Percentiles rank a stretch among this genome's conserved stretches.
phyloP scores from a whole-genome alignment of 2,797 vertebrate species.

The Liasis olivaceus region DNA sequence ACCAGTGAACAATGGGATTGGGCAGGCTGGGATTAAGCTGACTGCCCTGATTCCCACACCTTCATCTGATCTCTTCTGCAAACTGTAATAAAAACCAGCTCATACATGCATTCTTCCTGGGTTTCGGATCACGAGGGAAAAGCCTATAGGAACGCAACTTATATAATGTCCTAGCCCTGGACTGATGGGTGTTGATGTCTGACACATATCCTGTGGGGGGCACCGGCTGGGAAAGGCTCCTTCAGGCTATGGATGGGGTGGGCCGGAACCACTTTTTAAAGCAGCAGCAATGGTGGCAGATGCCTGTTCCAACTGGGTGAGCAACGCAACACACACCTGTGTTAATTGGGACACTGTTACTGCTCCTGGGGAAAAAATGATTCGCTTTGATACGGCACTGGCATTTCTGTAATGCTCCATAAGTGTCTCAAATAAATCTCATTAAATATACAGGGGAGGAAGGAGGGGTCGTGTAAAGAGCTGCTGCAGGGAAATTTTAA shows the following conservation, averaged over 20 bases:
- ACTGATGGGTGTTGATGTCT: neutral
- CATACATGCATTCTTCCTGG: neutral
- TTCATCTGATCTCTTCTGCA: neutral
- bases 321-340: neutral
- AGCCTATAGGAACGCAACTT: neutral
- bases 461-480: slow-evolving; percentile 31
- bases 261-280: neutral
- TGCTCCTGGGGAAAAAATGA: neutral
- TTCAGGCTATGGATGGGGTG: neutral
- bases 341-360: slow-evolving; percentile 4
- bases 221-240: neutral
- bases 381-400: slow-evolving; percentile 21
- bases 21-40: neutral
- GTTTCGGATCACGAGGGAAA: neutral
- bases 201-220: neutral
- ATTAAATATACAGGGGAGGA: slow-evolving; percentile 36
- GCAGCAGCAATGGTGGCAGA: neutral
- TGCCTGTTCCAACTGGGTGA: neutral
- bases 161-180: neutral
- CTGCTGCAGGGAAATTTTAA: slow-evolving; percentile 41
- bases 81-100: no score
- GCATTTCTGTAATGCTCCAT: slow-evolving; percentile 25
- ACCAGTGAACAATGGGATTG: neutral
- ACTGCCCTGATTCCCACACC: neutral
- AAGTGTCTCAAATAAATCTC: slow-evolving; percentile 45